phyloP scores from a whole-genome alignment of 2,113 vertebrate species.

The Scalopus aquaticus region DNA sequence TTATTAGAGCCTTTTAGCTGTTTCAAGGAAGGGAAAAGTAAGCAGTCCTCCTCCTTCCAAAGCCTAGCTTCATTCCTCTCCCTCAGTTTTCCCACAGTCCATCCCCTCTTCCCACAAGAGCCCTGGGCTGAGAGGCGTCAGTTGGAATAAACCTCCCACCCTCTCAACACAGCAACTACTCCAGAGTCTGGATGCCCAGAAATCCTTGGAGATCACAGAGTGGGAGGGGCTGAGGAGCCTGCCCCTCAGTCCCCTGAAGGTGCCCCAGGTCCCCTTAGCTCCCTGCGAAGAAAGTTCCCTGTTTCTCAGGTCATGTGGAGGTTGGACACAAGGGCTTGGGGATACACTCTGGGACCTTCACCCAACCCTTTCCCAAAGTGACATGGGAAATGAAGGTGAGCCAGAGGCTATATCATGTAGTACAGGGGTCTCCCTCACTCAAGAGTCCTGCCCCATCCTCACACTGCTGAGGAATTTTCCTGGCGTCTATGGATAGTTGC shows the following conservation, averaged over 20 bases:
- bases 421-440: not conserved
- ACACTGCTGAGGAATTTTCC: slow-evolving; percentile 47
- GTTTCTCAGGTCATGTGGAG: not conserved
- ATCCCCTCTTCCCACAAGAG: not conserved
- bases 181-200: not conserved
- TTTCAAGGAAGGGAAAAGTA: not conserved
- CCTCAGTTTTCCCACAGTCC: slow-evolving; percentile 50
- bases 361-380: slow-evolving; percentile 14
- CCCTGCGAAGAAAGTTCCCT: not conserved
- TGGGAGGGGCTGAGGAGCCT: not conserved
- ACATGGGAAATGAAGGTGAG: slow-evolving; percentile 17
- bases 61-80: not conserved
- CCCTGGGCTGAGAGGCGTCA: not conserved
- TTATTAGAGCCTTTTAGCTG: not conserved
- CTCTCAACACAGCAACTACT: not conserved
- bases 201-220: slow-evolving; percentile 12
- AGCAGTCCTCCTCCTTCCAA: not conserved
- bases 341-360: not conserved
- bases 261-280: not conserved
- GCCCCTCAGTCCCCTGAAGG: not conserved
- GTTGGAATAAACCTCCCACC: not conserved
- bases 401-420: not conserved
- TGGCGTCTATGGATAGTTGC: not conserved
- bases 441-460: not conserved
- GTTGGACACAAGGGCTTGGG: not conserved